A percentile compares a stretch with the other conserved stretches of the same genome.
Conservation (phyloP, 2,113 vertebrate genomes). For the Bagarius yarrelli region DNA sequence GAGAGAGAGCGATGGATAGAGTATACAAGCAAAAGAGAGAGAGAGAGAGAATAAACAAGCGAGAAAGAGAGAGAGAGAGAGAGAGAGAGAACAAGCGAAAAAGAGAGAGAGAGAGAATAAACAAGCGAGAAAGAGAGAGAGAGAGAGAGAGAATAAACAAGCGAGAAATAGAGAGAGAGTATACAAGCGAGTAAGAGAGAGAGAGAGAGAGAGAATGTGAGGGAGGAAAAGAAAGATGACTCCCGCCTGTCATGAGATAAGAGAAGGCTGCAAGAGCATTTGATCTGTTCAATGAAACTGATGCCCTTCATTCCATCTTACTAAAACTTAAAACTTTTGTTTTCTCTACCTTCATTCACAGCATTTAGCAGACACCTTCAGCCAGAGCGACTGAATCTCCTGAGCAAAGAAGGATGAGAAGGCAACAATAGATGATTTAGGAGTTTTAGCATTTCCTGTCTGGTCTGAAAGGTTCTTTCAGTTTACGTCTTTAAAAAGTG, state of each 20-base stretch:
- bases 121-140: no score
- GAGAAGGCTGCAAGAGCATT: not conserved
- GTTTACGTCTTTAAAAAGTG: not conserved
- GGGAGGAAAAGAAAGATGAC: not conserved
- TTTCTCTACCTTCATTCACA: not conserved
- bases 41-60: no score
- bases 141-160: not conserved
- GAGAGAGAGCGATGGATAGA: no score
- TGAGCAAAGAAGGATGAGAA: not conserved
- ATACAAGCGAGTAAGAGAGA: not conserved
- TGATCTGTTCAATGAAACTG: slow-evolving; percentile 6
- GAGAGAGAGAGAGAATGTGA: not conserved
- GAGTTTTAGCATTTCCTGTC: not conserved
- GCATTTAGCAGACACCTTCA: not conserved
- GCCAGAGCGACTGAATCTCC: not conserved
- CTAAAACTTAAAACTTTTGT: not conserved
- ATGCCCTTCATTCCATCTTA: not conserved
- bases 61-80: no score
- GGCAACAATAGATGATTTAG: not conserved
- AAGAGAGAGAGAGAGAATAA: no score
- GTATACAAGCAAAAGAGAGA: no score
- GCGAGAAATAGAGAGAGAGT: not conserved
- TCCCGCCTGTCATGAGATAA: not conserved
- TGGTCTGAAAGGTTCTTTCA: not conserved
- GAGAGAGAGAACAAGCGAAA: no score